phyloP scores from a whole-genome alignment of 2,888 invertebrate species.

The Hemaris fuciformis region DNA sequence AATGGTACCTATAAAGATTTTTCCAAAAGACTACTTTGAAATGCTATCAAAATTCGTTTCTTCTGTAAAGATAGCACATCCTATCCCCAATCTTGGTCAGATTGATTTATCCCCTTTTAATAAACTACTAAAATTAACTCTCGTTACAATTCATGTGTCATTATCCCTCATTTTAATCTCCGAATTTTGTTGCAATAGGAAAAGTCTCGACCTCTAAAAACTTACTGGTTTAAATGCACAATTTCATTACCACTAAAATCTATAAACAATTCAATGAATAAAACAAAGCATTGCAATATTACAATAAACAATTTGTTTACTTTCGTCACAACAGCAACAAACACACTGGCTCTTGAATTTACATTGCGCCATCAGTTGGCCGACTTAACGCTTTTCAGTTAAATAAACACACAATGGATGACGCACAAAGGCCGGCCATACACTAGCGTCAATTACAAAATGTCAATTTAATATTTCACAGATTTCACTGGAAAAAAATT shows the following conservation, averaged over 20 bases:
- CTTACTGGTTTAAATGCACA: background rate
- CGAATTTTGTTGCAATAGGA: too few species aligned
- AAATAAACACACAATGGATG: slow-evolving; percentile 52
- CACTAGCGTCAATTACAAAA: slow-evolving; percentile 55
- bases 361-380: slow-evolving; percentile 53
- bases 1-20: too few species aligned
- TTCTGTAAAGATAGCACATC: too few species aligned
- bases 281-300: slow-evolving; percentile 5
- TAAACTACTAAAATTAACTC: too few species aligned
- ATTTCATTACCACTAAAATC: background rate
- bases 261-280: background rate
- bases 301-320: slow-evolving; percentile 35
- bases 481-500: slow-evolving; percentile 65
- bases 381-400: slow-evolving; percentile 64
- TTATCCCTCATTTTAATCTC: too few species aligned
- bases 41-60: too few species aligned
- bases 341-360: slow-evolving; percentile 57
- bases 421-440: slow-evolving; percentile 54
- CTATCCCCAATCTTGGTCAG: too few species aligned
- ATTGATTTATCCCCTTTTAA: too few species aligned
- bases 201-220: background rate
- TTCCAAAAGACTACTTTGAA: too few species aligned
- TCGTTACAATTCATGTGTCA: too few species aligned
- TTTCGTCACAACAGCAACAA: slow-evolving; percentile 42
- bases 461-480: slow-evolving; percentile 69